These are phyloP conservation scores for Petaurus breviceps DNA, from an alignment of 2,113 vertebrate species.

Conservation along the genomic window DNA sequence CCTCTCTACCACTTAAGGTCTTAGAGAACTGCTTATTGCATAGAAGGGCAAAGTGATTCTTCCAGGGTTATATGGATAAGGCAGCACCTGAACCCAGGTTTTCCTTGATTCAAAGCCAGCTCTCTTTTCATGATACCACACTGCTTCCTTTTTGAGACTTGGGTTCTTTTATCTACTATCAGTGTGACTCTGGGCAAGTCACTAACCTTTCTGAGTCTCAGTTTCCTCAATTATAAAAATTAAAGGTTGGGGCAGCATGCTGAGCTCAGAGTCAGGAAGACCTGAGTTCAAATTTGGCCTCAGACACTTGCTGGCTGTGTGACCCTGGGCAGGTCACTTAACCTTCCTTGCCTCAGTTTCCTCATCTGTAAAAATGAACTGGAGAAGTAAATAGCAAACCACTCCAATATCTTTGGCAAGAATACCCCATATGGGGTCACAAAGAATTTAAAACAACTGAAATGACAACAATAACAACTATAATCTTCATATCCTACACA, in stretches of 20 bases:
- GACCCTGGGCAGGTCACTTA: neutral
- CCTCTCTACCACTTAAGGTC: neutral
- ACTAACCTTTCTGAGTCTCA: neutral
- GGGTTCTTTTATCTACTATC: neutral
- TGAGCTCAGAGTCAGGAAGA: too few species aligned
- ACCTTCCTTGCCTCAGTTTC: neutral
- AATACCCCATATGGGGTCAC: neutral
- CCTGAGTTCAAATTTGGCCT: too few species aligned
- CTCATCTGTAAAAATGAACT: neutral
- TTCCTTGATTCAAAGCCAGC: neutral
- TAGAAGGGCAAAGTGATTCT: neutral
- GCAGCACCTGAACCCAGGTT: neutral
- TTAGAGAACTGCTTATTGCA: neutral
- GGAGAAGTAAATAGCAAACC: neutral
- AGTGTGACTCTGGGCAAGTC: neutral
- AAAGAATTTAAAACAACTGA: neutral
- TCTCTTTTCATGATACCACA: neutral
- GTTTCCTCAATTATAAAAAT: neutral
- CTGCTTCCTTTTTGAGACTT: neutral
- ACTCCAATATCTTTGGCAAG: too few species aligned
- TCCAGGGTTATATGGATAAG: neutral
- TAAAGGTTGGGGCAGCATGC: too few species aligned
- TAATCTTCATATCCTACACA: neutral
- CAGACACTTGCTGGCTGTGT: too few species aligned
- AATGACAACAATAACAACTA: neutral